Conservation (phyloP, 2,888 invertebrate genomes). For the Dryobota labecula region DNA sequence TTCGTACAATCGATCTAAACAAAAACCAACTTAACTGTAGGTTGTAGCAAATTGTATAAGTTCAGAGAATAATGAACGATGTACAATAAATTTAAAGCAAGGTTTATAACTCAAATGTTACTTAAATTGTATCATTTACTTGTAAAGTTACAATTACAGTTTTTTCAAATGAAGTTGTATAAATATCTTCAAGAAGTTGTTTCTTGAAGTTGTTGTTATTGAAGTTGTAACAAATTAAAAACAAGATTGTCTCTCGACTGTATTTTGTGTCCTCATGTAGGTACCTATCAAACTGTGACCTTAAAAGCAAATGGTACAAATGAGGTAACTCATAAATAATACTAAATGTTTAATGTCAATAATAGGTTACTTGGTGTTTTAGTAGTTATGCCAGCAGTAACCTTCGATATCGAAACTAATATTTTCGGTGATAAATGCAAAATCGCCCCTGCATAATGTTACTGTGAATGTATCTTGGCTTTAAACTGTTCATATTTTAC, state of each 20-base stretch:
- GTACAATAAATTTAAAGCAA: slow-evolving; percentile 26
- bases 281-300: neutral
- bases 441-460: neutral
- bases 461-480: slow-evolving; percentile 23
- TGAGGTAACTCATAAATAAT: slow-evolving; percentile 9
- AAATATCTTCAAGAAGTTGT: no score
- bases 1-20: slow-evolving; percentile 9
- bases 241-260: neutral
- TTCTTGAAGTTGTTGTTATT: neutral
- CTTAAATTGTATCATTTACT: slow-evolving; percentile 34
- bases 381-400: slow-evolving; percentile 44
- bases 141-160: neutral
- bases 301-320: slow-evolving; percentile 21
- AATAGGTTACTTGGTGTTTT: slow-evolving; percentile 59
- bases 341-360: slow-evolving; percentile 54
- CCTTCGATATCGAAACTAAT: slow-evolving; percentile 12
- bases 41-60: slow-evolving; percentile 14
- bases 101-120: slow-evolving; percentile 23
- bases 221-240: neutral
- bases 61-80: slow-evolving; percentile 5
- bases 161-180: neutral
- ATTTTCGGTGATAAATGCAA: slow-evolving; percentile 7
- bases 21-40: slow-evolving; percentile 22
- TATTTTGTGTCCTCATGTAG: neutral
- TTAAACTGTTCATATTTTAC: slow-evolving; percentile 23